These are phyloP conservation scores for Delia radicum DNA, from an alignment of 1,140 invertebrate genomes.

Conservation along the genomic window DNA sequence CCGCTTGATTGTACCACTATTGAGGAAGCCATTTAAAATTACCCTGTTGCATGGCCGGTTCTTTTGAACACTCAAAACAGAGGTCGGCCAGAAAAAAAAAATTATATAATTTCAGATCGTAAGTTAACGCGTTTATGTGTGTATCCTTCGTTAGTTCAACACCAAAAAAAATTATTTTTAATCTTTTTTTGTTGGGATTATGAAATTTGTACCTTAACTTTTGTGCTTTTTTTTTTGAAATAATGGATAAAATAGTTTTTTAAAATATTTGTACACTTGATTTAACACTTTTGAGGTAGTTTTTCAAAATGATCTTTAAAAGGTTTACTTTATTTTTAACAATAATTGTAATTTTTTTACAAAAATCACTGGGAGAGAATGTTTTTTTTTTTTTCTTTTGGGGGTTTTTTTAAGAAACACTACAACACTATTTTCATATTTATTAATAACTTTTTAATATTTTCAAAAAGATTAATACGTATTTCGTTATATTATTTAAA, in stretches of 20 bases:
- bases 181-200: background rate
- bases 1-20: slow-evolving; percentile 52
- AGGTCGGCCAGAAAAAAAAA: background rate
- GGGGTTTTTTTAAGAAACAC: background rate
- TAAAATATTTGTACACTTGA: slow-evolving; percentile 22
- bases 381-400: background rate
- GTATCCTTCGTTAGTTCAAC: slow-evolving; percentile 7
- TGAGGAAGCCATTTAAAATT: slow-evolving; percentile 54
- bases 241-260: slow-evolving; percentile 2
- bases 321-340: background rate
- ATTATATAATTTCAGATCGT: no score
- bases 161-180: background rate
- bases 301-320: slow-evolving; percentile 15
- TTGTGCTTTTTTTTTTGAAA: slow-evolving; percentile 12
- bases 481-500: slow-evolving; percentile 9
- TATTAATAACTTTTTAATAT: background rate
- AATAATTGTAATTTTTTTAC: background rate
- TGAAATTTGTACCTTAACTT: slow-evolving; percentile 6
- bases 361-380: background rate
- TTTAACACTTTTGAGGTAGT: slow-evolving; percentile 23
- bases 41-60: slow-evolving; percentile 44
- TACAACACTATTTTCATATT: background rate
- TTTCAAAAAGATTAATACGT: slow-evolving; percentile 10
- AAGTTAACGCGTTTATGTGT: background rate
- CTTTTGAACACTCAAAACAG: background rate